Evolutionary conservation across 2,888 invertebrate genomes (phyloP), one percentile per base, ranked within the genome.

Genomic region (Uropetala carovei): DNA sequence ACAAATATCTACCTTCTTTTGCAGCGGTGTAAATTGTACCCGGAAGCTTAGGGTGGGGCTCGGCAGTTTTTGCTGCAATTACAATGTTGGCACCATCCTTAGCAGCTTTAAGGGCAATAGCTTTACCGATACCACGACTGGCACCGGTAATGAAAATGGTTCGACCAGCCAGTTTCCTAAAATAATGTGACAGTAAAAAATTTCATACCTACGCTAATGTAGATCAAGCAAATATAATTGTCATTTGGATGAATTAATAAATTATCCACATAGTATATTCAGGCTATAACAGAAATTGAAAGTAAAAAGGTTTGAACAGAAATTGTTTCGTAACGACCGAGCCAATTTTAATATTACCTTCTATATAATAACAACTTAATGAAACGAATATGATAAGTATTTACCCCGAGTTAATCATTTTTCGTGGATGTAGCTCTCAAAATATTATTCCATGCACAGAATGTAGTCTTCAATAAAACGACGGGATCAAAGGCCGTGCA

Each of bases 81-180:
- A 98, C 97, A 94, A 99, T 96, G 95, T 99, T 99, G 0, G 98
- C 99, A 58, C 99, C 99, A 96, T 99, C 98, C 95, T 96, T 97
- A 0, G 99, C 99, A 3, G 98, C 98, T 95, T 98, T 99, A 92
- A 99, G 94, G 8, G 99, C 99, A 94, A 99, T 99, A 22, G 97
- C 98, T 95, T 99, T 98, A 0, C 99, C 99, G 94, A 99, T 99
- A 58, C 99, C 99, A 94, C 99, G 96, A 92, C 99, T 99, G 22
- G 98, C 99, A 84, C 99, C 99, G 58, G 99, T 99, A 93, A 99
- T 98, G 94, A 99, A 99, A 92, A 99, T 95, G 2, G 99, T 99
- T 93, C 97, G 97, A 2, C 99, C 99, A 93, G 98, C 98, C 93
- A 98, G 95, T 95, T 97, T 97, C 92, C 97, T 97, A 93, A 27